Percentiles rank a stretch among this genome's conserved stretches.
These are phyloP conservation scores for Alces alces DNA, from an alignment of 2,113 vertebrate genomes.

Conservation along the genomic window DNA sequence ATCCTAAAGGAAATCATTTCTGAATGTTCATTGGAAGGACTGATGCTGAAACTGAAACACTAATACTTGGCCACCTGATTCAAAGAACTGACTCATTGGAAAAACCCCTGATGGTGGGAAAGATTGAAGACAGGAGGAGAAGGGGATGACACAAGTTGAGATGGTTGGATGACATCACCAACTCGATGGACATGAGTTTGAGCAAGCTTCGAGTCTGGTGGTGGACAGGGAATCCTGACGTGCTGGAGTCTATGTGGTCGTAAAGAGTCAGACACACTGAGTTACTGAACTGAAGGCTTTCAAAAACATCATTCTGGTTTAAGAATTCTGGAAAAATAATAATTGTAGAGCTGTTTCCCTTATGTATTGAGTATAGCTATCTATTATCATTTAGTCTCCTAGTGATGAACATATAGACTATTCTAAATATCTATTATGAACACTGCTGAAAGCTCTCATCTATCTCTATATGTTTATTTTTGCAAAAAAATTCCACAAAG, in stretches of 20 bases:
- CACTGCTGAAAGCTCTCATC: background rate
- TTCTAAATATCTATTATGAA: background rate
- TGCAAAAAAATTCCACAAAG: background rate
- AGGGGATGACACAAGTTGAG: background rate
- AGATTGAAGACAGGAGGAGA: background rate
- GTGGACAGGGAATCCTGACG: background rate
- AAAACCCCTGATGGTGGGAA: background rate
- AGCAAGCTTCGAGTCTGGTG: background rate
- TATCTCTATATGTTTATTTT: background rate
- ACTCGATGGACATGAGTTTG: background rate
- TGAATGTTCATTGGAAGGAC: background rate
- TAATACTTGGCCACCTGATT: background rate
- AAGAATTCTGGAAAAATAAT: background rate
- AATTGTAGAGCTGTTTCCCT: background rate
- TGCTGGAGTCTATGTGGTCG: background rate
- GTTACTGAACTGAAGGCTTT: background rate
- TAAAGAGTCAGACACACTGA: background rate
- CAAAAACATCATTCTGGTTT: background rate
- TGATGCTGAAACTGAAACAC: background rate
- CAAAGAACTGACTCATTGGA: background rate
- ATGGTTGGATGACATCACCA: background rate
- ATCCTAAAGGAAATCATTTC: background rate
- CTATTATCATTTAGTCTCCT: background rate
- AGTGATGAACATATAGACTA: background rate
- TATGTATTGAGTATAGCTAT: background rate